phyloP scores from a whole-genome alignment of 2,113 vertebrate species.

The Phylloscopus trochiloides region DNA sequence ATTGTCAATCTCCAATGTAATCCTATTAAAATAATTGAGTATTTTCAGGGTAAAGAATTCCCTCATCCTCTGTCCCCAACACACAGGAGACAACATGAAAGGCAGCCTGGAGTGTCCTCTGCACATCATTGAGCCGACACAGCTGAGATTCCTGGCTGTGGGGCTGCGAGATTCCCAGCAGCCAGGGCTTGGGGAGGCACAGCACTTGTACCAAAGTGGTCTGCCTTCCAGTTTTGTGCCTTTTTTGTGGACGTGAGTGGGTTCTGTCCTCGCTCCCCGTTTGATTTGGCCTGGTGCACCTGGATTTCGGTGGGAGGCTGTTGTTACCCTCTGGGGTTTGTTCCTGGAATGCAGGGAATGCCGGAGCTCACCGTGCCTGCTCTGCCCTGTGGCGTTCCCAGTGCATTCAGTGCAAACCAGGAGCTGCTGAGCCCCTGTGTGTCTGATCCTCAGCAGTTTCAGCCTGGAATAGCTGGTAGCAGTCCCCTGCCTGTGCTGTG shows the following conservation, averaged over 20 bases:
- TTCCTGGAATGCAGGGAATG: background rate
- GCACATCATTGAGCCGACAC: background rate
- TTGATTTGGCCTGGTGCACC: background rate
- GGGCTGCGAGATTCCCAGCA: background rate
- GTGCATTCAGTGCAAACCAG: fast-evolving
- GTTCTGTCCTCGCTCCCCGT: background rate
- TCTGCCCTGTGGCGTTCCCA: background rate
- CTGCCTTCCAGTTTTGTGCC: fast-evolving
- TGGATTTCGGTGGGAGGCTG: fast-evolving
- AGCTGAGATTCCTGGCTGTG: background rate
- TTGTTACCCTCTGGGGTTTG: background rate
- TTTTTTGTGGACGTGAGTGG: fast-evolving
- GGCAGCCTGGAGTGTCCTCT: slow-evolving; percentile 51
- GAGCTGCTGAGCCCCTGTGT: background rate
- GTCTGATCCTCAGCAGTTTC: fast-evolving
- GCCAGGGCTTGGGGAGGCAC: background rate
- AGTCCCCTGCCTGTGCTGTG: fast-evolving
- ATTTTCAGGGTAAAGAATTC: slow-evolving; percentile 69
- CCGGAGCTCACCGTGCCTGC: fast-evolving
- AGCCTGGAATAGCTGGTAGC: fast-evolving
- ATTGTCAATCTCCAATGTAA: slow-evolving; percentile 68
- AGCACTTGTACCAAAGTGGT: fast-evolving
- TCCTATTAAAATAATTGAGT: slow-evolving; percentile 78
- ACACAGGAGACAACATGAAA: slow-evolving; percentile 22
- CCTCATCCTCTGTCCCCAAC: slow-evolving; percentile 22